Evolutionary conservation across 53 echinoderm and acorn worm genomes (phyloP).

Genomic region (Zoroaster sp.): DNA sequence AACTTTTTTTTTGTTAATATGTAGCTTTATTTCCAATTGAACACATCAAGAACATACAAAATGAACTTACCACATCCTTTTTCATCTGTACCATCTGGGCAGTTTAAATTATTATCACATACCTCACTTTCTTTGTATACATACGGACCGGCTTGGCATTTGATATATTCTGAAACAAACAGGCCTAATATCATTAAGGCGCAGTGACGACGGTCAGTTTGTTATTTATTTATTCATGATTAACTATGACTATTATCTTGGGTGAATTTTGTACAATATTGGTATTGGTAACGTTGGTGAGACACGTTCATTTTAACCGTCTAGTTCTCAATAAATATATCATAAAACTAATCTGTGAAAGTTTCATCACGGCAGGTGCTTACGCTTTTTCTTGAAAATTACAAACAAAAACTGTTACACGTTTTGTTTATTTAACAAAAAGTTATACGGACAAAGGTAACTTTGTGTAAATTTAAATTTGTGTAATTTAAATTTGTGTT

Average conservation of each 20-base stretch:
- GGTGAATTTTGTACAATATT: too few relatives aligned
- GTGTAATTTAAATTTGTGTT: too few relatives aligned
- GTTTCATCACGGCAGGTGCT: too few relatives aligned
- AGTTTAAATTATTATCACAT: neutral
- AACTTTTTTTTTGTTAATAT: neutral
- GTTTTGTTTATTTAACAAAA: too few relatives aligned
- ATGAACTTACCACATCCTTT: neutral
- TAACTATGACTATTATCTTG: neutral
- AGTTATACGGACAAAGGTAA: too few relatives aligned
- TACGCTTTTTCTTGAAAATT: too few relatives aligned
- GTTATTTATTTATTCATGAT: neutral
- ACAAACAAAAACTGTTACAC: too few relatives aligned
- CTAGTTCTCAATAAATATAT: neutral
- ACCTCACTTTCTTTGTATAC: neutral
- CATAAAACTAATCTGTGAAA: neutral
- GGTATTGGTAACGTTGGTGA: too few relatives aligned
- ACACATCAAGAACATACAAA: neutral
- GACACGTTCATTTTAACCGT: too few relatives aligned
- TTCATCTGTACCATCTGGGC: slow-evolving; percentile 19
- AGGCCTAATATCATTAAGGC: neutral
- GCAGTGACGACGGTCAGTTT: neutral
- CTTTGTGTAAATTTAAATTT: too few relatives aligned
- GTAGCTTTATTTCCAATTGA: neutral
- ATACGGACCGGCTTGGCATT: slow-evolving; percentile 16
- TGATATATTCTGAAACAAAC: neutral